Evolutionary conservation across 2,888 invertebrate species (phyloP), one percentile per base, ranked within the genome.

Genomic region (Malthinus seriepunctatus): DNA sequence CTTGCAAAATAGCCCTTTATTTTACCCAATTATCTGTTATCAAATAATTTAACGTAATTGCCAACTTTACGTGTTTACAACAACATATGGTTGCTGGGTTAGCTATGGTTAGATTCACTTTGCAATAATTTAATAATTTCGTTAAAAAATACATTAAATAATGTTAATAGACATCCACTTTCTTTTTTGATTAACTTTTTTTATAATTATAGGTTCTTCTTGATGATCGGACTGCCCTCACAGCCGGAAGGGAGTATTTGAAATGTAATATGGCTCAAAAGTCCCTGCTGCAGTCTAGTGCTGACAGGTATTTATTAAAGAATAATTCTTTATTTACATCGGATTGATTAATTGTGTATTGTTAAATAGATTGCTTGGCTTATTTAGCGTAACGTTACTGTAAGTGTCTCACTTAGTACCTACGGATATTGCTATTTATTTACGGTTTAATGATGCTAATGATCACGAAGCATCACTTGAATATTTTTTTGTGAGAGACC

Each of bases 221-320:
- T 31, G 46, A 46, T 31, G 47, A 53, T 38, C 14, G 45, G 35
- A 52, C 45, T 38, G 35, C 53, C 53, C 53, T 47, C 47, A 50
- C 14, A 11, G 32, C 56, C 51, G 51, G 56, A 56, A 56, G 51
- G 51, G 38, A 32, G 42, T 37, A 56, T 56, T 51, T 23, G 51
- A 35, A 56, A 56, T 32, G 45, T 39, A 34, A 46, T 39, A 33
- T 39, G 33, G 46, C 51, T 47, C 31, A 46, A 37, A 33, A 23
- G 42, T 48, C 39, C 38, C 38, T 56, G 56, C 47, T 46, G 39
- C 50, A 34, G 49, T 38, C 39, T 51, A 42, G 55, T 51, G 62
- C 47, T 58, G 62, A 62, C 62, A 62, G 58, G 62, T 58, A 58
- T 49, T 59, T 52, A 62, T 62, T 59, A 62, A 37, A 31, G 49